Evolutionary conservation across 1,140 invertebrate genomes (phyloP).

Genomic region (Oedothorax gibbosus): DNA sequence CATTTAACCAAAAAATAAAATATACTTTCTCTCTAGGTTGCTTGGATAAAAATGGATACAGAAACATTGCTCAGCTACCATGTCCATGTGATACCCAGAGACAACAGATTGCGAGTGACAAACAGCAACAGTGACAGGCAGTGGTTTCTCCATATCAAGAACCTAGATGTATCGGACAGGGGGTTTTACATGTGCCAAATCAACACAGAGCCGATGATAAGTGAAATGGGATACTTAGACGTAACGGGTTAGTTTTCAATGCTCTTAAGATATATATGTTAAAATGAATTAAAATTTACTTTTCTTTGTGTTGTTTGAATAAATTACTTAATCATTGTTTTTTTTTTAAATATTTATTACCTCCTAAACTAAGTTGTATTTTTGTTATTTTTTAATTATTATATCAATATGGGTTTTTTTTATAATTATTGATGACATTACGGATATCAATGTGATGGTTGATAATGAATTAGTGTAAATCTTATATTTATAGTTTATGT

Average conservation of each 20-base stretch:
- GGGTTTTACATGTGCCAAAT: conserved; percentile 97
- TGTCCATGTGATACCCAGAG: conserved; percentile 87
- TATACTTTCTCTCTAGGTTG: conserved; percentile 75
- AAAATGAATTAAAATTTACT: too few relatives aligned
- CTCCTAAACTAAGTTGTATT: too few relatives aligned
- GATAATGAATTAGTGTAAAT: too few relatives aligned
- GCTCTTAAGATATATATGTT: neutral
- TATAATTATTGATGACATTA: too few relatives aligned
- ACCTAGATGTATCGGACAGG: conserved; percentile 89
- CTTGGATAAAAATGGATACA: conserved; percentile 92
- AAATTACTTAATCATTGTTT: too few relatives aligned
- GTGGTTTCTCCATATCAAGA: conserved; percentile 86
- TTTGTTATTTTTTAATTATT: too few relatives aligned
- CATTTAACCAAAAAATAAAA: too few relatives aligned
- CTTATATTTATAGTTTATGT: too few relatives aligned
- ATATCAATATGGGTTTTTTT: too few relatives aligned
- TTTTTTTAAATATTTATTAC: too few relatives aligned
- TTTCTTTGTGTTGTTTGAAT: too few relatives aligned
- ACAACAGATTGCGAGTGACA: conserved; percentile 86
- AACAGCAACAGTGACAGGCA: conserved; percentile 72
- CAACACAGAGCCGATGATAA: conserved; percentile 89
- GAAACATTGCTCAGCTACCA: conserved; percentile 92
- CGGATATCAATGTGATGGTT: too few relatives aligned
- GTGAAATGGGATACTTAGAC: conserved; percentile 88
- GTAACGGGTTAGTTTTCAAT: conserved; percentile 79